phyloP scores from a whole-genome alignment of 2,113 vertebrate species.

The Calypte anna region DNA sequence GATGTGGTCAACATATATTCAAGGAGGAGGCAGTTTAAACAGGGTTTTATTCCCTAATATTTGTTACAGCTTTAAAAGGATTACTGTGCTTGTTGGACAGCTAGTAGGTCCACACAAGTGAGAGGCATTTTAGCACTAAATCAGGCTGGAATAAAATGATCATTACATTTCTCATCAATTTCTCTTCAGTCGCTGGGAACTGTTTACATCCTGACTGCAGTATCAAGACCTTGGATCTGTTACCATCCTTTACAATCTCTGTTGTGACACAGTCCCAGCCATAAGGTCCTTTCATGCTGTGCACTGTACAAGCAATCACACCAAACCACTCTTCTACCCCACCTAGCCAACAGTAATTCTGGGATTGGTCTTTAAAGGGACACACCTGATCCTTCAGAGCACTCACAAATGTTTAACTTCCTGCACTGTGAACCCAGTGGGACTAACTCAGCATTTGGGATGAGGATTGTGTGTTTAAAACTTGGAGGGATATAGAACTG shows the following conservation, averaged over 20 bases:
- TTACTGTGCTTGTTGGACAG: background rate
- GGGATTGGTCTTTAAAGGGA: background rate
- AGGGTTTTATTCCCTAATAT: background rate
- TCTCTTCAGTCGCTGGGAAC: background rate
- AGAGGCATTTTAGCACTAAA: background rate
- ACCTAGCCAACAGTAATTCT: background rate
- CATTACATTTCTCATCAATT: background rate
- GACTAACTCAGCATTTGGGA: background rate
- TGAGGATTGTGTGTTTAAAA: background rate
- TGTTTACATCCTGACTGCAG: rapidly evolving
- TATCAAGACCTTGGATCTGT: background rate
- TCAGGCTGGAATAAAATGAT: background rate
- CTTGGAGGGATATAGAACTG: background rate
- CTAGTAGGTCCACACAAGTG: background rate
- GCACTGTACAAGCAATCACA: background rate
- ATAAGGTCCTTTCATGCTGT: background rate
- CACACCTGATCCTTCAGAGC: background rate
- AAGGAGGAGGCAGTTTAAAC: background rate
- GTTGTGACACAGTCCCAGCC: background rate
- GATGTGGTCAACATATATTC: background rate
- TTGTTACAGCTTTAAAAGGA: background rate
- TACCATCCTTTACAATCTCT: background rate
- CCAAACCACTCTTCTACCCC: background rate
- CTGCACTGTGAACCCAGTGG: background rate
- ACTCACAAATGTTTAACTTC: background rate